These are phyloP conservation scores for Drosophila nannoptera DNA, from an alignment of 1,140 invertebrate species.

Conservation along the genomic window DNA sequence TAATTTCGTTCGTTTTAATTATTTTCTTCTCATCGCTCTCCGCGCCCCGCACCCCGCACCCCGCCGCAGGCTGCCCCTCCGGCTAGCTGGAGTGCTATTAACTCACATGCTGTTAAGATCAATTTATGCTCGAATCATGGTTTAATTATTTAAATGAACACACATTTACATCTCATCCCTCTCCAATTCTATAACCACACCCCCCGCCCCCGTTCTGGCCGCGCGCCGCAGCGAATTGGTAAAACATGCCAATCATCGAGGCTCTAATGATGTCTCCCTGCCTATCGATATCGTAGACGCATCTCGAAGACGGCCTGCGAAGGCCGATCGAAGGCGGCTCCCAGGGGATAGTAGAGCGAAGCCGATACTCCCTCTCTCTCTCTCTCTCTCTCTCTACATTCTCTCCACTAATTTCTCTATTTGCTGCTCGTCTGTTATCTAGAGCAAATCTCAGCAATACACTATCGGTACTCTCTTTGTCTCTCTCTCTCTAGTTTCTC, in stretches of 20 bases:
- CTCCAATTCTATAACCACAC: background rate
- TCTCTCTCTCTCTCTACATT: too few species aligned
- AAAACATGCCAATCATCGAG: conserved; percentile 50
- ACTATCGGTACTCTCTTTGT: too few species aligned
- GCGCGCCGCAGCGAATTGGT: conserved; percentile 3
- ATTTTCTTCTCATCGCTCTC: conserved; percentile 36
- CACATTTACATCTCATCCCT: conserved; percentile 36
- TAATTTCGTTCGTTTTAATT: conserved; percentile 73
- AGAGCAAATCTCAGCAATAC: too few species aligned
- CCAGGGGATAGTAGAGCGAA: too few species aligned
- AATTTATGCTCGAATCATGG: conserved; percentile 50
- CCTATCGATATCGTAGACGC: background rate
- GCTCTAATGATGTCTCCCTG: conserved; percentile 31
- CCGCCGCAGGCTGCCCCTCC: background rate
- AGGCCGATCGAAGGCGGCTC: too few species aligned
- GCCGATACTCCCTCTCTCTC: too few species aligned
- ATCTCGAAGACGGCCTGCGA: too few species aligned
- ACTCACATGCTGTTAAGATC: conserved; percentile 51
- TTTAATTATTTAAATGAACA: conserved; percentile 74
- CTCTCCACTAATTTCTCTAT: too few species aligned
- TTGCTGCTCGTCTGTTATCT: too few species aligned
- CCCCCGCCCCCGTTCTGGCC: background rate
- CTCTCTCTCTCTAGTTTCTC: too few species aligned
- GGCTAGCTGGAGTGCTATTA: conserved; percentile 66
- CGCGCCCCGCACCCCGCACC: conserved; percentile 4